These are phyloP conservation scores for Chromis chromis DNA, from an alignment of 2,797 vertebrate species.

Conservation along the genomic window DNA sequence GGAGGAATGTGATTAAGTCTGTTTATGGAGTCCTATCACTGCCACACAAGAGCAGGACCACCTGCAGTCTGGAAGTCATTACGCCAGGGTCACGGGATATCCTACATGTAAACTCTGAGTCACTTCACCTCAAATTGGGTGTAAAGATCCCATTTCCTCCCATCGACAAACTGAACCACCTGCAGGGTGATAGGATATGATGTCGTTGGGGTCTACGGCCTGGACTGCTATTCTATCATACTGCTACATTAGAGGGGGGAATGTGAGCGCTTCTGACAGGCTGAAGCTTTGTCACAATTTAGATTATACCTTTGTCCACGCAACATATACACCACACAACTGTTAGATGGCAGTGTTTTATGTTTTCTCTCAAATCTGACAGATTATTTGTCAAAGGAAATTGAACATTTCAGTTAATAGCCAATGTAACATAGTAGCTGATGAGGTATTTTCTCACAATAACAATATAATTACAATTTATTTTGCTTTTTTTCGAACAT, in stretches of 20 bases:
- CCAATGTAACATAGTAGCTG: too few species aligned
- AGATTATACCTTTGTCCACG: not conserved
- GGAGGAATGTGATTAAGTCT: slow-evolving; percentile 83
- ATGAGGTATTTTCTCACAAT: too few species aligned
- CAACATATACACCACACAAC: not conserved
- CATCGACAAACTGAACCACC: slow-evolving; percentile 96
- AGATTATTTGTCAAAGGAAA: too few species aligned
- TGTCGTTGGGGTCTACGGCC: slow-evolving; percentile 63
- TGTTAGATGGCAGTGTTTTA: too few species aligned
- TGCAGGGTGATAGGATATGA: slow-evolving; percentile 89
- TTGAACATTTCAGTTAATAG: too few species aligned
- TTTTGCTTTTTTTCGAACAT: too few species aligned
- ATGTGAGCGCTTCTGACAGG: slow-evolving; percentile 17
- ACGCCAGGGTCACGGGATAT: slow-evolving; percentile 93
- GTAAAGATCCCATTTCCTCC: slow-evolving; percentile 99
- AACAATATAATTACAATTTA: too few species aligned
- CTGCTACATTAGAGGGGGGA: slow-evolving; percentile 22
- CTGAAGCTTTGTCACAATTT: slow-evolving; percentile 3
- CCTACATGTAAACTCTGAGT: slow-evolving; percentile 96
- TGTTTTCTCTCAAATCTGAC: too few species aligned
- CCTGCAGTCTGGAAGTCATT: slow-evolving; percentile 98
- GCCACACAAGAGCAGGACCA: slow-evolving; percentile 89
- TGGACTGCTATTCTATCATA: slow-evolving; percentile 59
- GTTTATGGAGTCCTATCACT: slow-evolving; percentile 87
- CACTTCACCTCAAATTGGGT: slow-evolving; percentile 99